phyloP scores from a whole-genome alignment of 2,113 vertebrate genomes.

The Tragelaphus strepsiceros region DNA sequence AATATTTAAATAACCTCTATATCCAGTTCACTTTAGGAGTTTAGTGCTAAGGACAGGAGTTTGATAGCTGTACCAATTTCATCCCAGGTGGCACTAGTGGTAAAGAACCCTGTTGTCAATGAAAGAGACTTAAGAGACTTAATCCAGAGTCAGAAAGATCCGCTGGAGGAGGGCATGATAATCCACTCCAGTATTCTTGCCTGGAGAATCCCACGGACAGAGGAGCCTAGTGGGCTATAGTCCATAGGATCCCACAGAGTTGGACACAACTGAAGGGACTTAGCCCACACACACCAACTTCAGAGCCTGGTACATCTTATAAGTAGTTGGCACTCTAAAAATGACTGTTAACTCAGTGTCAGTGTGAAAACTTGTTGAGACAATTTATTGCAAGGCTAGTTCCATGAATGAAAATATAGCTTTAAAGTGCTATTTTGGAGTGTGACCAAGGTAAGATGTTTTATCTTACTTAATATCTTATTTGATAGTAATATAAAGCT shows the following conservation, averaged over 20 bases:
- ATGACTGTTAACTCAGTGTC: neutral
- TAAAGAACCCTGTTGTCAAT: no score
- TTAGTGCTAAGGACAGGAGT: neutral
- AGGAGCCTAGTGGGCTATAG: no score
- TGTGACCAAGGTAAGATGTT: slow-evolving; percentile 19
- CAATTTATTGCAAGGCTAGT: slow-evolving; percentile 20
- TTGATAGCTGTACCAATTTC: neutral
- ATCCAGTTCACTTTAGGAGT: slow-evolving; percentile 7
- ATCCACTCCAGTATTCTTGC: no score
- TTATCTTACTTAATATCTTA: slow-evolving; percentile 35
- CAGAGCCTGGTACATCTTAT: neutral
- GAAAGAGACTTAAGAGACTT: no score
- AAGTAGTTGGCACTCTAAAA: slow-evolving; percentile 22
- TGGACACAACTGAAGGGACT: no score
- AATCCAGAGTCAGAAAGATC: no score
- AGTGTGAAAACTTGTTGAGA: slow-evolving; percentile 13
- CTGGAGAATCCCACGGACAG: no score
- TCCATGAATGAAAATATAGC: slow-evolving; percentile 12
- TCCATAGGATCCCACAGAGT: no score
- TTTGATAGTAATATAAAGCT: slow-evolving; percentile 50
- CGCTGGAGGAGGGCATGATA: no score
- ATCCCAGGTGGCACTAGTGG: neutral
- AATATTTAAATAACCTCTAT: neutral
- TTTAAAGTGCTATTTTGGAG: slow-evolving; percentile 14
- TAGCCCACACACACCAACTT: neutral